Evolutionary conservation across 2,113 vertebrate genomes (phyloP), one percentile per base, ranked within the genome.

Genomic region (Pleuronectes platessa): DNA sequence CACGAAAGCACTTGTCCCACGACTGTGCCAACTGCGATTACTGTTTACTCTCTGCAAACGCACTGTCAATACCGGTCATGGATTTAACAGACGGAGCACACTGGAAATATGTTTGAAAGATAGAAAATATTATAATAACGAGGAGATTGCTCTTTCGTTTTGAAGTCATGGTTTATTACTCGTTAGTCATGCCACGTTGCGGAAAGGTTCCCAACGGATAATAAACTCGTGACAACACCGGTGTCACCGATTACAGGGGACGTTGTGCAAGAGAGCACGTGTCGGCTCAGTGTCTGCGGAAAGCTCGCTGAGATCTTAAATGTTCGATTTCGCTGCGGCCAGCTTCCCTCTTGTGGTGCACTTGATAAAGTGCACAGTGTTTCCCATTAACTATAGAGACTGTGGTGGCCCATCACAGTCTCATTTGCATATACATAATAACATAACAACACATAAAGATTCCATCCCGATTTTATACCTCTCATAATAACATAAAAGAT

Each of bases 1-100:
- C 76, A 54, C n/a, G 3, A 62, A 59, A 87, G 76, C 71, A 51
- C 68, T 79, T 17, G 26, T 64, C 47, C 61, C 27, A 23, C 24
- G 1, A 21, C 78, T 49, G 31, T 9, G 18, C 68, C 74, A 65
- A 42, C 42, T 7, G 9, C 3, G 31, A 68, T 71, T 65, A 76
- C 27, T 20, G 20, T 66, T 79, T 58, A 64, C 45, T 20, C 27
- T 65, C 40, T 71, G 53, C 66, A n/a, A 77, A 56, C 17, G 54
- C 27, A 8, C 51, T 12, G 68, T 68, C 49, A 60, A 68, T 61
- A 78, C 56, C 5, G 27, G 13, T 60, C 27, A 40, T 62, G 60
- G 60, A 40, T 40, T 40, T 62, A 5, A 40, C 26, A 26, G 64
- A 13, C n/a, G 13, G 2, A 64, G 47, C 47, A 3, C n/a, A 47